Evolutionary conservation across 2,113 vertebrate genomes (phyloP).

Genomic region (Pogona vitticeps): DNA sequence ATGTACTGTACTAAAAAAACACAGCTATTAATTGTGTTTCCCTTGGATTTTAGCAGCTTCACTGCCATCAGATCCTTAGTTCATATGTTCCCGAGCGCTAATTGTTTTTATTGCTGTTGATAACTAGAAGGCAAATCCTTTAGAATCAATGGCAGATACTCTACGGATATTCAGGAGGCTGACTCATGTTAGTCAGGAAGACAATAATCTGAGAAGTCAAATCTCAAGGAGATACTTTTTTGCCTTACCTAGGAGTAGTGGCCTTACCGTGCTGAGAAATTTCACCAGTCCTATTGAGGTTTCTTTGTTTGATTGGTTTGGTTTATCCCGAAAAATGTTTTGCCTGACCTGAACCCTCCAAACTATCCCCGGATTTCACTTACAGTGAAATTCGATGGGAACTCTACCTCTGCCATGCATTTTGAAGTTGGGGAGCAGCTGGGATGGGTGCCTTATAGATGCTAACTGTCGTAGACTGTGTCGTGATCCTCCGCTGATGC

Average conservation of each 20-base stretch:
- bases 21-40: not conserved
- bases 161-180: slow-evolving; percentile 18
- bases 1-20: not conserved
- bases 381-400: not conserved
- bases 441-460: not conserved
- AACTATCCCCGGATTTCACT: not conserved
- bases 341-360: not conserved
- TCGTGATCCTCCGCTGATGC: not conserved
- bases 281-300: not conserved
- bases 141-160: not conserved
- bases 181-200: slow-evolving; percentile 13
- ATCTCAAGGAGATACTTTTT: not conserved
- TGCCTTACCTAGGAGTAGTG: not conserved
- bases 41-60: not conserved
- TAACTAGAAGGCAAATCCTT: not conserved
- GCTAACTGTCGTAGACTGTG: too few relatives aligned
- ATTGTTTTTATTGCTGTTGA: too few relatives aligned
- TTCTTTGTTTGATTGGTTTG: too few relatives aligned
- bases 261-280: not conserved
- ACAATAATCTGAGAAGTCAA: not conserved
- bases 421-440: not conserved
- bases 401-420: not conserved
- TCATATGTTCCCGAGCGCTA: too few relatives aligned
- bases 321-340: not conserved
- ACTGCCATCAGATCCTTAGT: too few relatives aligned